phyloP scores from a whole-genome alignment of 2,888 invertebrate genomes.

The Dyspetes luteomarginatus region DNA sequence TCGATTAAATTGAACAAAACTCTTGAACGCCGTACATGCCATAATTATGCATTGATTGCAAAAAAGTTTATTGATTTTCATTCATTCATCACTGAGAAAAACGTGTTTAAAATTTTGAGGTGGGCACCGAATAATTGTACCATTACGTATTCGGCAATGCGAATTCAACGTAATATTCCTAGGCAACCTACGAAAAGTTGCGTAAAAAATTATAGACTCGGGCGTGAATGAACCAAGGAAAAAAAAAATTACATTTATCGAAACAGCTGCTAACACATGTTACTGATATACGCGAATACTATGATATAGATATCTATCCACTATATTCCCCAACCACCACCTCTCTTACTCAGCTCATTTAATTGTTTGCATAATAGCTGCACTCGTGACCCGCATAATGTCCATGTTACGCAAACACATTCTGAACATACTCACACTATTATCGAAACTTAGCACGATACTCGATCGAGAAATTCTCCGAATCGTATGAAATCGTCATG shows the following conservation, averaged over 20 bases:
- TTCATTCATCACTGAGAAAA: too few species aligned
- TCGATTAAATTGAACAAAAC: too few species aligned
- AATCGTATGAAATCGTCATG: background rate
- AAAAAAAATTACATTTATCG: background rate
- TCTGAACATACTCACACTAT: conserved; percentile 18
- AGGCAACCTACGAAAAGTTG: too few species aligned
- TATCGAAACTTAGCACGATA: conserved; percentile 5
- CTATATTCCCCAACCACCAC: background rate
- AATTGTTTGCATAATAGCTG: conserved; percentile 59
- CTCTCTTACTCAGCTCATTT: conserved; percentile 26
- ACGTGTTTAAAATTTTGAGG: too few species aligned
- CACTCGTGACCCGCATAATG: conserved; percentile 57
- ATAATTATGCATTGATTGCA: too few species aligned
- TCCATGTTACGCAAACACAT: conserved; percentile 42
- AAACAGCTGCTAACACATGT: background rate
- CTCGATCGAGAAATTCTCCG: background rate
- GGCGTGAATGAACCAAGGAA: background rate
- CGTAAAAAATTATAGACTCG: background rate
- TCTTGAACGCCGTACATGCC: too few species aligned
- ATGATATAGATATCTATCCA: background rate
- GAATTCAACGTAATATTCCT: too few species aligned
- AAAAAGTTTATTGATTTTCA: too few species aligned
- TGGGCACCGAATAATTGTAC: too few species aligned
- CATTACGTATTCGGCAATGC: too few species aligned
- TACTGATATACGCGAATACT: background rate